Evolutionary conservation across 2,113 vertebrate genomes (phyloP).

Genomic region (Acrocephalus kingi): DNA sequence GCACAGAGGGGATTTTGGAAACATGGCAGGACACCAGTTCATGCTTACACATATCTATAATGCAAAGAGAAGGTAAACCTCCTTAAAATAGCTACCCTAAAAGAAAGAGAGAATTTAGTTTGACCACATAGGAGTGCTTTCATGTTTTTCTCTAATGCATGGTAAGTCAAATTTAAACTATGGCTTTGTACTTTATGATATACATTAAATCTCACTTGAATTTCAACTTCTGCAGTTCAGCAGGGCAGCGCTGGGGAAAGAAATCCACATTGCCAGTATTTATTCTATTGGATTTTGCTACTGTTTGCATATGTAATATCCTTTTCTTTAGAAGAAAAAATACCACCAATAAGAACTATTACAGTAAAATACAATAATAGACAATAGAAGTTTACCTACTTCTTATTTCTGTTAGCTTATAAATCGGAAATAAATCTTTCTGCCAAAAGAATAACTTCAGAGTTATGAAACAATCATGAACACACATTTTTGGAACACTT

Average conservation of each 20-base stretch:
- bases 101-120: not conserved
- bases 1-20: not conserved
- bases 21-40: not conserved
- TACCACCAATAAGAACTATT: not conserved
- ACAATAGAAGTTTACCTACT: not conserved
- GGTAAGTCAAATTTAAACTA: not conserved
- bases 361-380: not conserved
- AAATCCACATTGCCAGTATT: not conserved
- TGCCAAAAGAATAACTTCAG: not conserved
- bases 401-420: not conserved
- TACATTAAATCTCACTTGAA: not conserved
- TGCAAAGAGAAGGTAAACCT: not conserved
- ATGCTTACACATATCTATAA: not conserved
- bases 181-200: not conserved
- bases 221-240: not conserved
- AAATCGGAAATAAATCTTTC: not conserved
- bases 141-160: not conserved
- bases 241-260: not conserved
- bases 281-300: not conserved
- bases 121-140: not conserved
- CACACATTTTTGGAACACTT: not conserved
- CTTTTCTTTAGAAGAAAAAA: not conserved
- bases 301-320: not conserved
- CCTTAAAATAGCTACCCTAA: not conserved
- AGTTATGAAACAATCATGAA: not conserved